A percentile compares a stretch with the other conserved stretches of the same genome.
Conservation (phyloP, 2,888 invertebrate species). For the Amorpha juglandis region DNA sequence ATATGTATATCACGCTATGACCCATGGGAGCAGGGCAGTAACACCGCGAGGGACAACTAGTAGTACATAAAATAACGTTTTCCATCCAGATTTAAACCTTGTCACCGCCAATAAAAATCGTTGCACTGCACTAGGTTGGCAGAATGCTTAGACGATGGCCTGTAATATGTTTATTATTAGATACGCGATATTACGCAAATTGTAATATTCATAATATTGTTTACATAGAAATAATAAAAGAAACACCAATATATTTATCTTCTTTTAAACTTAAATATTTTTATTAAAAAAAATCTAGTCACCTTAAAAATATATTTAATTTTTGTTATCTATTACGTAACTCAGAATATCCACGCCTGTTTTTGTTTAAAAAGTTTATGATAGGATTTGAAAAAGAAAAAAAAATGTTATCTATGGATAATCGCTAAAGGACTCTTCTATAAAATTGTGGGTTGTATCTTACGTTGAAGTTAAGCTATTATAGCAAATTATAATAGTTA, state of each 20-base stretch:
- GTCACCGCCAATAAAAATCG: no score
- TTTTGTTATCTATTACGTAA: slow-evolving; percentile 7
- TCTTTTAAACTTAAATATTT: neutral
- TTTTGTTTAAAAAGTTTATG: slow-evolving; percentile 12
- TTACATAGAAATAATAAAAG: slow-evolving; percentile 11
- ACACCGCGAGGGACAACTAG: no score
- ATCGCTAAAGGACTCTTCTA: neutral
- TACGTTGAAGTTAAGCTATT: slow-evolving; percentile 8
- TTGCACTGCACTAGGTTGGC: no score
- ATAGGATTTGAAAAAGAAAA: neutral
- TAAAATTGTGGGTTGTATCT: neutral
- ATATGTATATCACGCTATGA: no score
- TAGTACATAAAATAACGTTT: no score
- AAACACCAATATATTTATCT: slow-evolving; percentile 5
- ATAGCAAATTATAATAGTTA: neutral
- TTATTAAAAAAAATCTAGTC: neutral
- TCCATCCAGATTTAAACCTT: no score
- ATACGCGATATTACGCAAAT: slow-evolving; percentile 1
- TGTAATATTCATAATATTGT: neutral
- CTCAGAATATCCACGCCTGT: slow-evolving; percentile 6
- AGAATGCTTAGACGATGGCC: no score
- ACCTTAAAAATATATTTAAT: slow-evolving; percentile 1
- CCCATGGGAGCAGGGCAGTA: no score
- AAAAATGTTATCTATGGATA: neutral
- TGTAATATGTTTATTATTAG: neutral